phyloP scores from a whole-genome alignment of 1,140 invertebrate species.

The Philotrypesis tridentata region DNA sequence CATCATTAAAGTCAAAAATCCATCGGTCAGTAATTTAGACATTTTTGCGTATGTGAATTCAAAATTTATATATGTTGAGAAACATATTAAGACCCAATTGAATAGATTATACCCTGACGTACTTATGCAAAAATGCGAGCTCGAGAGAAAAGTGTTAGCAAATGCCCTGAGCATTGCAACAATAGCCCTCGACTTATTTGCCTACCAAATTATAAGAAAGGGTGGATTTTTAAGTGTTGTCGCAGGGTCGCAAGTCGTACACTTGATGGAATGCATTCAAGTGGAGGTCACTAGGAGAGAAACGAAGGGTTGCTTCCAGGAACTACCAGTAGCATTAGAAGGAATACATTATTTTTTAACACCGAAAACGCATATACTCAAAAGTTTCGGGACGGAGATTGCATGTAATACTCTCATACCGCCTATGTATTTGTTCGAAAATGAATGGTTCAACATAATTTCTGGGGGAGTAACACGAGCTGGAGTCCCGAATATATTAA shows the following conservation, averaged over 20 bases:
- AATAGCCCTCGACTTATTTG: conserved; percentile 34
- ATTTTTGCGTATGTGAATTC: not conserved
- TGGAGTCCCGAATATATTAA: not conserved
- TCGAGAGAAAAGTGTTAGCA: conserved; percentile 32
- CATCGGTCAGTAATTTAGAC: not conserved
- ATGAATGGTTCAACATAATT: too few relatives aligned
- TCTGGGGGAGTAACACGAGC: too few relatives aligned
- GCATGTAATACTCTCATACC: too few relatives aligned
- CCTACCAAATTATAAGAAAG: conserved; percentile 39
- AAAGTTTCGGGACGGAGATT: too few relatives aligned
- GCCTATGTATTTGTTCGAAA: too few relatives aligned
- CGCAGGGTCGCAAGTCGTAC: conserved; percentile 31
- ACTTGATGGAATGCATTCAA: conserved; percentile 45
- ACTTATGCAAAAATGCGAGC: too few relatives aligned
- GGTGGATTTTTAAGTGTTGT: conserved; percentile 44
- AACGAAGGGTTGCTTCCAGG: conserved; percentile 18
- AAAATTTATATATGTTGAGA: conserved; percentile 48
- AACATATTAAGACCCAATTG: conserved; percentile 34
- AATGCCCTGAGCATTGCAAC: conserved; percentile 44
- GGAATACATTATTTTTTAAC: too few relatives aligned
- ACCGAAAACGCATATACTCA: too few relatives aligned
- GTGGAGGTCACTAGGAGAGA: conserved; percentile 19
- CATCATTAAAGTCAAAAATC: too few relatives aligned
- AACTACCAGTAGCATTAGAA: conserved; percentile 29
- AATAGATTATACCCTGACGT: conserved; percentile 23